Percentiles rank a stretch among this genome's conserved stretches.
phyloP scores from a whole-genome alignment of 2,888 invertebrate species.

The Liodrosophila aerea region DNA sequence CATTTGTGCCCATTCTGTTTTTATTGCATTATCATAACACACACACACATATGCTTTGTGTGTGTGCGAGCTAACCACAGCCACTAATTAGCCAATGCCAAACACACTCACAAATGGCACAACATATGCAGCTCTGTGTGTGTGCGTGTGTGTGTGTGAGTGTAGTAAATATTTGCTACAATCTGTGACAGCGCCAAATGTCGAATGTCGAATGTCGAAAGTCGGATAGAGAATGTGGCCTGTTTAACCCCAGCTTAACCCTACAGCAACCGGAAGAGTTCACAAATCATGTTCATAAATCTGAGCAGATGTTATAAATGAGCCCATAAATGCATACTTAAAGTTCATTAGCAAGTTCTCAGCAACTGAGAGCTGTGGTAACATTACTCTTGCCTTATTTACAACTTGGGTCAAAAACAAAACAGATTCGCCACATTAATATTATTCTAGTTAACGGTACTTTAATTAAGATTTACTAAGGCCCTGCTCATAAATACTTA shows the following conservation, averaged over 20 bases:
- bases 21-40: slow-evolving; percentile 56
- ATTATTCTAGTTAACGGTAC: no score
- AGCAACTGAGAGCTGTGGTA: no score
- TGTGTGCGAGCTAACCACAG: slow-evolving; percentile 25
- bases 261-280: slow-evolving; percentile 1
- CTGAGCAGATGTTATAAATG: slow-evolving; percentile 18
- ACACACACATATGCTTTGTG: slow-evolving; percentile 26
- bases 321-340: slow-evolving; percentile 14
- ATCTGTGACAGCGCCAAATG: slow-evolving; percentile 21
- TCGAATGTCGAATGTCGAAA: slow-evolving; percentile 6
- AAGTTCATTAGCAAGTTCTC: no score
- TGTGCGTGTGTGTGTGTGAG: slow-evolving; percentile 4
- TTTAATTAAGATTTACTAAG: no score
- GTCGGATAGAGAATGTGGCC: background rate
- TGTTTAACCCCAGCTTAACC: slow-evolving; percentile 17
- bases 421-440: no score
- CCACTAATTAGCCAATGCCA: slow-evolving; percentile 49
- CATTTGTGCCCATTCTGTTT: slow-evolving; percentile 38
- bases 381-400: background rate
- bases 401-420: background rate
- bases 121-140: background rate
- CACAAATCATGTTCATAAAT: slow-evolving; percentile 10
- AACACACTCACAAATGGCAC: slow-evolving; percentile 19
- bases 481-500: background rate
- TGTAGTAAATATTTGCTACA: slow-evolving; percentile 26